These are phyloP conservation scores for Ceyx margarethae DNA, from an alignment of 2,113 vertebrate species.

Conservation along the genomic window DNA sequence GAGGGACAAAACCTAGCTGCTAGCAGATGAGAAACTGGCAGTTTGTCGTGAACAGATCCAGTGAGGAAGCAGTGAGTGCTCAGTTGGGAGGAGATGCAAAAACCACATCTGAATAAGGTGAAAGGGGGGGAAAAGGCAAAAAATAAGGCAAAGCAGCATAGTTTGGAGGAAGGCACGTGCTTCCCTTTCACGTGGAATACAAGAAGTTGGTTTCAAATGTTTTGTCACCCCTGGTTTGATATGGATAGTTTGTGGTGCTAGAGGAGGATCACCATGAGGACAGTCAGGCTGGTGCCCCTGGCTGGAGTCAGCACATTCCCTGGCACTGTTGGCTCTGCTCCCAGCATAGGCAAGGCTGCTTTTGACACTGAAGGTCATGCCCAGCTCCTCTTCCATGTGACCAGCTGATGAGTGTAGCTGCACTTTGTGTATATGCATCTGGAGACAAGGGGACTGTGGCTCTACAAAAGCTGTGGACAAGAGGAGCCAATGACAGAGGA, in stretches of 20 bases:
- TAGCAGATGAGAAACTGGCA: background rate
- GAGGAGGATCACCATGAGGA: background rate
- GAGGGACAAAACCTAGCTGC: background rate
- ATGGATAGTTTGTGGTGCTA: background rate
- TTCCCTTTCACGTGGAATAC: background rate
- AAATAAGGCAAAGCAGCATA: background rate
- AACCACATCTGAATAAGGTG: background rate
- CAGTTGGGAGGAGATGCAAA: background rate
- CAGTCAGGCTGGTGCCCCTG: fast-evolving
- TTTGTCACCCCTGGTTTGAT: background rate
- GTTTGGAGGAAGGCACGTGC: background rate
- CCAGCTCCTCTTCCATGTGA: background rate
- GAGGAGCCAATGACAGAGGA: background rate
- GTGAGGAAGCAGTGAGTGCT: background rate
- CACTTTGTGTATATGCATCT: background rate
- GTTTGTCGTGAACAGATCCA: background rate
- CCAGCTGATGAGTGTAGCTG: background rate
- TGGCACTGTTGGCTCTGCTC: background rate
- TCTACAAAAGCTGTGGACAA: background rate
- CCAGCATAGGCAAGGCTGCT: background rate
- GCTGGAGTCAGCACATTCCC: background rate
- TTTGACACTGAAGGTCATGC: background rate
- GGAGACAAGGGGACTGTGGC: background rate
- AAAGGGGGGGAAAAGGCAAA: background rate
- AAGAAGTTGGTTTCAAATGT: background rate